Evolutionary conservation across 2,888 invertebrate genomes (phyloP).

Genomic region (Malacosoma neustria): DNA sequence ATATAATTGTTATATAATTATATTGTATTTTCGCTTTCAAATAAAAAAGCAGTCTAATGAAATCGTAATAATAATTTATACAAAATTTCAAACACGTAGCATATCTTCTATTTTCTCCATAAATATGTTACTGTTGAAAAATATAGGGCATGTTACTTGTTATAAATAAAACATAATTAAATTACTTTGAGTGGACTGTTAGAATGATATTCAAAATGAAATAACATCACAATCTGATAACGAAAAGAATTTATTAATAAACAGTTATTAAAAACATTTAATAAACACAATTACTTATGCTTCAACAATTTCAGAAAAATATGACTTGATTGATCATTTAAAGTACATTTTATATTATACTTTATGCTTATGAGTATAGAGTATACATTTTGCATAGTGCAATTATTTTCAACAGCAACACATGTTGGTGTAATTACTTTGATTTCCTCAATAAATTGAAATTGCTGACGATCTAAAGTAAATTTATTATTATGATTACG

Average conservation of each 20-base stretch:
- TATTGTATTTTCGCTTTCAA: background rate
- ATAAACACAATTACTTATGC: background rate
- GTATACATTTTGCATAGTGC: background rate
- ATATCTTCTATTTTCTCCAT: too few species aligned
- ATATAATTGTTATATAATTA: background rate
- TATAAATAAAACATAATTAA: too few species aligned
- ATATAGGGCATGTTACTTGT: too few species aligned
- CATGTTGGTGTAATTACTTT: background rate
- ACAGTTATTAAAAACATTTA: background rate
- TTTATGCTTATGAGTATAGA: background rate
- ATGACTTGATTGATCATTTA: background rate
- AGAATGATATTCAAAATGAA: background rate
- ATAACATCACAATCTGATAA: background rate
- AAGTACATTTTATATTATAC: background rate
- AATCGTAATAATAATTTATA: too few species aligned
- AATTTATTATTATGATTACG: constrained; percentile 1
- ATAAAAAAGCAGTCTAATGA: too few species aligned
- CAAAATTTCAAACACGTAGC: too few species aligned
- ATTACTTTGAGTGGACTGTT: background rate
- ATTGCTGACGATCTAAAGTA: constrained; percentile 1
- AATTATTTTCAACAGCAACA: background rate
- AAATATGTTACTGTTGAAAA: too few species aligned
- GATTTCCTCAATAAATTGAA: background rate
- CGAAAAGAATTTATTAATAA: background rate
- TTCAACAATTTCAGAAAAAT: background rate